Evolutionary conservation across 2,113 vertebrate genomes (phyloP), one percentile per base, ranked within the genome.

Genomic region (Syngnathus typhle): DNA sequence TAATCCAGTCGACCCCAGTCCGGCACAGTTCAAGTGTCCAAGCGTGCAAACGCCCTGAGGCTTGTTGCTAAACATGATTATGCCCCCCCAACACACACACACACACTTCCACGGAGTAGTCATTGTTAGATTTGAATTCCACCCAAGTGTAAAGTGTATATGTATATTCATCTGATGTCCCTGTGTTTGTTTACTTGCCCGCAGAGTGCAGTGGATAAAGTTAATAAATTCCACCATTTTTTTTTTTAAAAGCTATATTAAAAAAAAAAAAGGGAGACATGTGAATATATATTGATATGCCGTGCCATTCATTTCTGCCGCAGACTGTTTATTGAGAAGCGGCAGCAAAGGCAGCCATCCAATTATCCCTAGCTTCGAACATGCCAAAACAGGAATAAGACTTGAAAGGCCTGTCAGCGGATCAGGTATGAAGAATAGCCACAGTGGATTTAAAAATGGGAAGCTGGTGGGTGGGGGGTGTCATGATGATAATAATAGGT

Each of bases 321-420:
- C 88, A 87, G 89, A 91, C 89, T 91, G 89, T 91, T 67, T 64
- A 60, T 92, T 82, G 83, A 90, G 87, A 92, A 89, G 84, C 88
- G 75, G 79, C 88, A 83, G 72, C 85, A 75, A 86, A 85, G 85
- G 77, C 76, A 82, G 77, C 78, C 90, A 87, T 72, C 79, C 90
- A 93, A 94, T 94, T 94, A 93, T 93, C 89, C 84, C 90, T 86
- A 84, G 86, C 90, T 81, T 87, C 19, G 4, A 60, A 70, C 79
- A 81, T 88, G 82, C 79, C 86, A 88, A 61, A 88, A 79, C 74
- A 84, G 80, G 92, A 90, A 93, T 93, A 91, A 91, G 89, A 92
- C 89, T 93, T 93, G 86, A 93, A 93, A 93, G 90, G 82, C 87
- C 89, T 91, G 92, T 92, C 92, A 92, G 86, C 89, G 89, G 90